Percentiles rank a stretch among this genome's conserved stretches.
Conservation (phyloP, 2,113 vertebrate species). For the Myotis yumanensis region DNA sequence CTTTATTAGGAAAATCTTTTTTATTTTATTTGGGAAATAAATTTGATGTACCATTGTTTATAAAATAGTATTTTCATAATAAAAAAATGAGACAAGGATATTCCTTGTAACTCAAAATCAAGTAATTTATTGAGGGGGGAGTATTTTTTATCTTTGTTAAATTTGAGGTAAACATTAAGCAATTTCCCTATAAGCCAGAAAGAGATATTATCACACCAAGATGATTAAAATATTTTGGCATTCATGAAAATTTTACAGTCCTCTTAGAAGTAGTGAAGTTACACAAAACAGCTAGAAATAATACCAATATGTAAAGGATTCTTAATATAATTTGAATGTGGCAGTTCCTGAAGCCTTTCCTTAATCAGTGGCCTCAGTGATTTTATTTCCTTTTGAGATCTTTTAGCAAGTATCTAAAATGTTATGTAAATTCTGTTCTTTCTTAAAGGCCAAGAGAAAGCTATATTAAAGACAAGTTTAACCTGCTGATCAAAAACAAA, state of each 20-base stretch:
- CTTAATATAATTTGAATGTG: not conserved
- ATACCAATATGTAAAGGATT: not conserved
- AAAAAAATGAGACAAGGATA: not conserved
- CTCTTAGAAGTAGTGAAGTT: not conserved
- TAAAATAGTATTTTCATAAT: not conserved
- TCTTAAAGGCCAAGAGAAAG: not conserved
- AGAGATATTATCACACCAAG: not conserved
- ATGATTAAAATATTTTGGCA: slow-evolving; percentile 20
- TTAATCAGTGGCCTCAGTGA: not conserved
- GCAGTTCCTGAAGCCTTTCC: not conserved
- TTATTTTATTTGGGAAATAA: not conserved
- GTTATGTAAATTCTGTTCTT: not conserved
- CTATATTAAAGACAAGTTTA: not conserved
- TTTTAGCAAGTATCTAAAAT: not conserved
- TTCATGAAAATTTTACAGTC: not conserved
- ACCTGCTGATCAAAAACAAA: slow-evolving; percentile 12
- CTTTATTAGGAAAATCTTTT: not conserved
- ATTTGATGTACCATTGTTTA: not conserved
- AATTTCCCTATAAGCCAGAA: not conserved
- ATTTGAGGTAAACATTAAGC: not conserved
- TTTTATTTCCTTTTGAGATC: not conserved
- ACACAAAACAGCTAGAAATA: not conserved
- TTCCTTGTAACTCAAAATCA: slow-evolving; percentile 18
- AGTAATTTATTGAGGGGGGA: not conserved
- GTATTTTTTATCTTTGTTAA: not conserved